Conservation (phyloP, 2,888 invertebrate species). For the Allolobophora icterica region DNA sequence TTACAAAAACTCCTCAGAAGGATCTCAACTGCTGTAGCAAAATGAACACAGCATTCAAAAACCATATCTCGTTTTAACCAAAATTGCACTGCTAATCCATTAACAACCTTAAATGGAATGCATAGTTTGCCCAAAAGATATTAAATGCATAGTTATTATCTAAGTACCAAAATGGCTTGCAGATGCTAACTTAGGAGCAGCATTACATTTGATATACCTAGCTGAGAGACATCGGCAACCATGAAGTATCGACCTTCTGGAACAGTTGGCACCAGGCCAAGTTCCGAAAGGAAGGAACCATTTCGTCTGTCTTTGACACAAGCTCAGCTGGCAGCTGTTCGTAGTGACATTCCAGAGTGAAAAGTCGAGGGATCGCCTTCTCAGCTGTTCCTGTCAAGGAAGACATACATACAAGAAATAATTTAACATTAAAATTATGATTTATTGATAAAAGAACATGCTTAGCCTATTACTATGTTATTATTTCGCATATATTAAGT, state of each 20-base stretch:
- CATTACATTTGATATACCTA: slow-evolving; percentile 50
- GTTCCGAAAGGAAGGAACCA: slow-evolving; percentile 68
- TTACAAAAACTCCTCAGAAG: too few relatives aligned
- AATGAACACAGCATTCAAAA: too few relatives aligned
- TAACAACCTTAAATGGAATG: too few relatives aligned
- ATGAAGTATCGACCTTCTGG: slow-evolving; percentile 98
- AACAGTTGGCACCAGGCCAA: slow-evolving; percentile 86
- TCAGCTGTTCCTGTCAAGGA: slow-evolving; percentile 82
- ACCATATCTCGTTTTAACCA: too few relatives aligned
- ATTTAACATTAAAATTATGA: not conserved
- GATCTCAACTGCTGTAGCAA: too few relatives aligned
- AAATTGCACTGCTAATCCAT: too few relatives aligned
- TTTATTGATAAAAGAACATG: not conserved
- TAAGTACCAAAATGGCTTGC: not conserved
- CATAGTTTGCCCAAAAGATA: too few relatives aligned
- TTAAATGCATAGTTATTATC: not conserved
- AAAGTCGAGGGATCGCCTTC: slow-evolving; percentile 74
- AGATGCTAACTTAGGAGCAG: not conserved
- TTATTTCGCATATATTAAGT: too few relatives aligned
- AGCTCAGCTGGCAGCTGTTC: slow-evolving; percentile 77
- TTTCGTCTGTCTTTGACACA: slow-evolving; percentile 66
- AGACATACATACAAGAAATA: not conserved
- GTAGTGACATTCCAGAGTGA: slow-evolving; percentile 80
- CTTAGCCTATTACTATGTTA: too few relatives aligned
- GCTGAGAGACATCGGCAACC: slow-evolving; percentile 84